Evolutionary conservation across 2,888 invertebrate species (phyloP).

Genomic region (Cerceris ruficornis): DNA sequence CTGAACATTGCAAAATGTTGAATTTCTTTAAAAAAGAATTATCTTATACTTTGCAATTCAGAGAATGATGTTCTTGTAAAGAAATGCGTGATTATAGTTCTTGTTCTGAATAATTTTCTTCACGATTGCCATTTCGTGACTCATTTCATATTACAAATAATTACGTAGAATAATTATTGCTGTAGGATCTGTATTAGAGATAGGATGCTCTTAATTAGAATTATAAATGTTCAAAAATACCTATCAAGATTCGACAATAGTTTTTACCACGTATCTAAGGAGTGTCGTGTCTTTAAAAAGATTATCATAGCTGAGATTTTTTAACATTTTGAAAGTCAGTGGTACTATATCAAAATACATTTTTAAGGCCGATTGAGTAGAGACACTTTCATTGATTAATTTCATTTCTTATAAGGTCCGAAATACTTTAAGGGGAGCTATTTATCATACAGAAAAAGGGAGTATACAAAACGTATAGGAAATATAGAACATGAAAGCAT

Average conservation of each 20-base stretch:
- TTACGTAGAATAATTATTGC: constrained; percentile 49
- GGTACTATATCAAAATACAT: constrained; percentile 16
- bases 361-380: constrained; percentile 9
- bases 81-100: constrained; percentile 75
- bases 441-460: constrained; percentile 13
- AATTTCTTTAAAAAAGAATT: constrained; percentile 20
- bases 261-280: constrained; percentile 47
- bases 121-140: constrained; percentile 20
- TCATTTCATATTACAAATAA: constrained; percentile 42
- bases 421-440: constrained; percentile 30
- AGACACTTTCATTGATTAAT: constrained; percentile 31
- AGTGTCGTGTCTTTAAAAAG: constrained; percentile 33
- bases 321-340: constrained; percentile 28
- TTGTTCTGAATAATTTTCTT: constrained; percentile 69
- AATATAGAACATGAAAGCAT: constrained; percentile 38
- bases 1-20: constrained; percentile 16
- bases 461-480: constrained; percentile 32
- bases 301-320: constrained; percentile 3
- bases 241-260: constrained; percentile 54
- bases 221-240: constrained; percentile 26
- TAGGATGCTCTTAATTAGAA: constrained; percentile 42
- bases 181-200: constrained; percentile 43
- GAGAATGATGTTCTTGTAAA: constrained; percentile 42
- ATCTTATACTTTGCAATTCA: constrained; percentile 27
- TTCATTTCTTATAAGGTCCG: constrained; percentile 19